Evolutionary conservation across 2,888 invertebrate genomes (phyloP).

Genomic region (Andrena chrysosceles): DNA sequence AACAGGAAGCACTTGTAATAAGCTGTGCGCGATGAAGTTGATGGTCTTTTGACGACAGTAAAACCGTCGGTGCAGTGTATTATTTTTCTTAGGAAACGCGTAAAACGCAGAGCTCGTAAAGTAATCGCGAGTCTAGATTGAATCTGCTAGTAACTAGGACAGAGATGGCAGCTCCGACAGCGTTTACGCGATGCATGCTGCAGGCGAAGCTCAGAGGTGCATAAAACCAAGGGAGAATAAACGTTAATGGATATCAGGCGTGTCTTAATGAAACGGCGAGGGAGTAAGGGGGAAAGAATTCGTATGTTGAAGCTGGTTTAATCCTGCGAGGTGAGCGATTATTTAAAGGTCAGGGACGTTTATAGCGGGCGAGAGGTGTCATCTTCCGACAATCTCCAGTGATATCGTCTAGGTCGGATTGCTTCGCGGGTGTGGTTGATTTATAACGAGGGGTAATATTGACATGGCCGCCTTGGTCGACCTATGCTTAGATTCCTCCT

Average conservation of each 20-base stretch:
- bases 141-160: neutral
- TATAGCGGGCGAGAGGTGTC: neutral
- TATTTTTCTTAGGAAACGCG: neutral
- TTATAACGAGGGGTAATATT: conserved; percentile 51
- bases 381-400: neutral
- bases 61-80: neutral
- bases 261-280: conserved; percentile 15
- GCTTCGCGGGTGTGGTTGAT: conserved; percentile 39
- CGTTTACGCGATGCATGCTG: neutral
- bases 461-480: conserved; percentile 51
- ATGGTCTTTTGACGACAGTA: neutral
- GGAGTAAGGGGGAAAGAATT: too few species aligned
- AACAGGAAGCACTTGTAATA: neutral
- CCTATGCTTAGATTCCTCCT: conserved; percentile 48
- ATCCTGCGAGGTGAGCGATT: neutral
- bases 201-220: neutral
- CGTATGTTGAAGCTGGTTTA: neutral
- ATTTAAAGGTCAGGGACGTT: neutral
- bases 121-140: neutral
- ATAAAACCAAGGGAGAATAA: neutral
- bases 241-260: conserved; percentile 2
- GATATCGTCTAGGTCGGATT: neutral
- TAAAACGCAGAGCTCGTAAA: neutral
- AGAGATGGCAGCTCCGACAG: neutral
- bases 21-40: neutral